Conservation (phyloP, 1,140 invertebrate species). For the Agrypnia vestita region DNA sequence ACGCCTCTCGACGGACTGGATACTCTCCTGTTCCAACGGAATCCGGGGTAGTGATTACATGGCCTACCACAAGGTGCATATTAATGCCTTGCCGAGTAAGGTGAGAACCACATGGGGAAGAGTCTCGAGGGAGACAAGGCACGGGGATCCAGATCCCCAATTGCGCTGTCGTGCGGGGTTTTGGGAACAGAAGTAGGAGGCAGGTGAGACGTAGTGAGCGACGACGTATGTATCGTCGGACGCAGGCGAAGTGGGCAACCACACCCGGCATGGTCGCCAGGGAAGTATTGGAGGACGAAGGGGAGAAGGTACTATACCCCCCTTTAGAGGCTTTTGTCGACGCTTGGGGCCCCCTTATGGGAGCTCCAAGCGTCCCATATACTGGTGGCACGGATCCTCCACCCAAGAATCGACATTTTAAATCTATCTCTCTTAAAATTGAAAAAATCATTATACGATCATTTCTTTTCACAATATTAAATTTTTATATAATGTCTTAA, state of each 20-base stretch:
- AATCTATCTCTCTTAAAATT: no score
- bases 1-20: constrained; percentile 41
- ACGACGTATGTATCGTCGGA: neutral
- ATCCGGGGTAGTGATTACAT: neutral
- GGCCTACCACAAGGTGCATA: neutral
- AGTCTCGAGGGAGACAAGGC: neutral
- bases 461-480: no score
- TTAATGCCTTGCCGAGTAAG: neutral
- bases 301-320: neutral
- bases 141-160: no score
- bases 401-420: no score
- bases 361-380: no score
- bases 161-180: no score
- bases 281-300: neutral
- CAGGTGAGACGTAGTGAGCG: no score
- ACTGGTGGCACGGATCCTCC: no score
- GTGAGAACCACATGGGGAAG: constrained; percentile 43
- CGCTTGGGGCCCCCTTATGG: neutral
- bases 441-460: no score
- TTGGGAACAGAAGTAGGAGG: neutral
- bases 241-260: neutral
- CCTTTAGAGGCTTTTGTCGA: neutral
- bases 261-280: neutral
- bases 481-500: no score
- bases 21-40: neutral